Evolutionary conservation across 2,113 vertebrate genomes (phyloP).

Genomic region (Lepisosteus osseus): DNA sequence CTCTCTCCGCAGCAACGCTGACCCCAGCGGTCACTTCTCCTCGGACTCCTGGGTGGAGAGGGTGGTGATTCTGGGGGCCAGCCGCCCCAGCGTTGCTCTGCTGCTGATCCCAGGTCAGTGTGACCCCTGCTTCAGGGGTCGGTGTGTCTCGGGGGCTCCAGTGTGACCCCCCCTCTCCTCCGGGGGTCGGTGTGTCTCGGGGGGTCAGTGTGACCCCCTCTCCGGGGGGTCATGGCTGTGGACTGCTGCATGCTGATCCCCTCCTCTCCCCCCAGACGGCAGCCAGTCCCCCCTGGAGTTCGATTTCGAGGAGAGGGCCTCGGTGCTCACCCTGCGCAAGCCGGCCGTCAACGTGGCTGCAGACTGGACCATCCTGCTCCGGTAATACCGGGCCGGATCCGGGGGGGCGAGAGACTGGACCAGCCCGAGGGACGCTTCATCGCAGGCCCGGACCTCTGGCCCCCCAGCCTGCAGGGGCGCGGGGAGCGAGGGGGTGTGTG

Average conservation of each 20-base stretch:
- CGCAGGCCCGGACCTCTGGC: neutral
- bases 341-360: constrained; percentile 72
- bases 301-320: constrained; percentile 71
- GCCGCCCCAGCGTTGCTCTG: constrained; percentile 64
- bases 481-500: too few species aligned
- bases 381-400: constrained; percentile 50
- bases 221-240: neutral
- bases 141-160: too few species aligned
- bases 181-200: too few species aligned
- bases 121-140: too few species aligned
- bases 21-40: constrained; percentile 65
- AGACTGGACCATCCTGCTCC: constrained; percentile 75
- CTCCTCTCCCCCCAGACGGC: constrained; percentile 52
- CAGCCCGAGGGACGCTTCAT: neutral
- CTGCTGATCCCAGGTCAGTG: constrained; percentile 69
- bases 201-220: neutral
- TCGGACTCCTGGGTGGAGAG: constrained; percentile 77
- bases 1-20: constrained; percentile 60
- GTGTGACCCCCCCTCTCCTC: neutral
- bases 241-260: neutral
- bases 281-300: constrained; percentile 69
- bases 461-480: too few species aligned
- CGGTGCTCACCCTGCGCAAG: constrained; percentile 77
- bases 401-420: neutral
- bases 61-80: constrained; percentile 74